Conservation (phyloP, 2,888 invertebrate genomes). For the Epinotia demarniana region DNA sequence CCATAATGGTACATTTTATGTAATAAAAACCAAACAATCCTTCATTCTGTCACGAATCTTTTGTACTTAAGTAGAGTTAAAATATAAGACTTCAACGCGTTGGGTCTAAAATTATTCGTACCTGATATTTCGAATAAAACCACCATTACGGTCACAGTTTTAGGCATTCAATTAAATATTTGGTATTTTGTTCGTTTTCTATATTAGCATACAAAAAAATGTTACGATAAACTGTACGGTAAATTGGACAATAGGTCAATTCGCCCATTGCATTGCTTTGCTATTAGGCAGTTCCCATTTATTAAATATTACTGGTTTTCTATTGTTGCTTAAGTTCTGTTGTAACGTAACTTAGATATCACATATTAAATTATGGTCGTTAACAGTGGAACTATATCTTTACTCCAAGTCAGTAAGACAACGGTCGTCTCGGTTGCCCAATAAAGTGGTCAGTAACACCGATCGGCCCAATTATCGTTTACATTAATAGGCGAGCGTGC, state of each 20-base stretch:
- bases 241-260: background rate
- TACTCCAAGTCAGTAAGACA: conserved; percentile 15
- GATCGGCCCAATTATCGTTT: conserved; percentile 76
- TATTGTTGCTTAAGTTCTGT: background rate
- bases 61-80: background rate
- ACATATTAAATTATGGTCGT: background rate
- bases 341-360: background rate
- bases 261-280: background rate
- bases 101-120: background rate
- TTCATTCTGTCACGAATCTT: background rate
- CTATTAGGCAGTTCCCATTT: background rate
- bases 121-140: background rate
- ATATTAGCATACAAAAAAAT: too few species aligned
- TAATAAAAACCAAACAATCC: background rate
- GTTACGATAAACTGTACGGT: too few species aligned
- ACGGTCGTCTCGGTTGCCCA: conserved; percentile 18
- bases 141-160: background rate
- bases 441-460: conserved; percentile 66
- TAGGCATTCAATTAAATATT: background rate
- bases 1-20: background rate
- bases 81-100: conserved; percentile 37
- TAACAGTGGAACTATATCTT: background rate
- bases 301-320: background rate
- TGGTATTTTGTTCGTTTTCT: background rate
- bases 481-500: conserved; percentile 52